Conservation (phyloP, 2,888 invertebrate genomes). For the Sipha maydis region DNA sequence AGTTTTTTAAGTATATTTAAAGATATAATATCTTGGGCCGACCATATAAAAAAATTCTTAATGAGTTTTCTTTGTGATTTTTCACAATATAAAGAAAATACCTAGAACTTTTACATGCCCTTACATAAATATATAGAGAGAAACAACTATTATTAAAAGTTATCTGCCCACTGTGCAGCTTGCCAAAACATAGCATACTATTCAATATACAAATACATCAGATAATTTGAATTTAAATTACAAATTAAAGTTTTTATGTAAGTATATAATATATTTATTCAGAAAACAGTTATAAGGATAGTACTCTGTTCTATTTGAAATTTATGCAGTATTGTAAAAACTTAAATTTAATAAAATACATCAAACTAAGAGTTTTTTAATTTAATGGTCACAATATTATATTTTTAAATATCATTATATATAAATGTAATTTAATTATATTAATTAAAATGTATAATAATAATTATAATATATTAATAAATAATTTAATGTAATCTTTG, state of each 20-base stretch:
- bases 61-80: too few relatives aligned
- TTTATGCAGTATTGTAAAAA: neutral
- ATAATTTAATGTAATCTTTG: neutral
- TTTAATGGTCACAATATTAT: constrained; percentile 2
- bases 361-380: neutral
- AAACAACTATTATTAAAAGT: too few relatives aligned
- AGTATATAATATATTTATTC: neutral
- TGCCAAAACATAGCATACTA: too few relatives aligned
- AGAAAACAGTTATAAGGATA: neutral
- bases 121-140: too few relatives aligned
- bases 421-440: neutral
- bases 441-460: neutral
- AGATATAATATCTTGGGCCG: neutral
- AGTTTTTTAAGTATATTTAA: too few relatives aligned
- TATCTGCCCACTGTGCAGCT: too few relatives aligned
- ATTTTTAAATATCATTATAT: neutral
- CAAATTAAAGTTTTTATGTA: neutral
- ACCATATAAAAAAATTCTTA: neutral
- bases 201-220: too few relatives aligned
- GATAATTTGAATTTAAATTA: too few relatives aligned
- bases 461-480: neutral
- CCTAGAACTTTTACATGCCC: too few relatives aligned
- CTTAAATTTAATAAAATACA: neutral
- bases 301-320: neutral
- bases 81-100: too few relatives aligned